Evolutionary conservation across 2,888 invertebrate genomes (phyloP), one percentile per base, ranked within the genome.

Genomic region (Metacarcinus magister): DNA sequence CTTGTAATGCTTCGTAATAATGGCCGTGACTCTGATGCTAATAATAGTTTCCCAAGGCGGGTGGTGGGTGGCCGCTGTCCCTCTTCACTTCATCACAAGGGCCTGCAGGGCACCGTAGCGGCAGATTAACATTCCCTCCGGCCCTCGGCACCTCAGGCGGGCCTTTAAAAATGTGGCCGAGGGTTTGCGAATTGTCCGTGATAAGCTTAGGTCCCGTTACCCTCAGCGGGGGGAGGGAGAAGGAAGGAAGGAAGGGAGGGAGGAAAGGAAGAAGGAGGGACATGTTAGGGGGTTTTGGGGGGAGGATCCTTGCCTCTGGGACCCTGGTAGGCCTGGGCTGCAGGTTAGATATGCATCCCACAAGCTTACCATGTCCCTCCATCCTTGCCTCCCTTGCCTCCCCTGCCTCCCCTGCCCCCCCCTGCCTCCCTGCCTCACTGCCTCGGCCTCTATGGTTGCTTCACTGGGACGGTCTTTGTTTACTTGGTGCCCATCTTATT

Each of bases 121-220:
- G 32, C 82, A 82, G 82, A 82, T 82, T 82, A 82, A 82, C 82
- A 82, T 82, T 82, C 82, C 82, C 82, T 82, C 82, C 32, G 82
- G 82, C 82, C 32, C 82, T 82, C 82, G 82, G 82, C 82, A 82
- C 82, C 82, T 82, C 82, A 23, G 82, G 82, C 82, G 82, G 82
- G 82, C 82, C 82, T 82, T 82, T 82, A 82, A 82, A 82, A 82
- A 82, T 82, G 82, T 82, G 82, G 82, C 82, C 82, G 82, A 82
- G 82, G 82, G 82, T 82, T 82, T 82, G 82, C 82, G 82, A 82
- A 82, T 82, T 82, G 82, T 82, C 82, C 82, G 82, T 82, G 82
- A 82, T 91, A 91, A 91, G 91, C 46, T n/a, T 91, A 13, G 5
- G 91, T 91, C 46, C 44, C 44, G 91, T 91, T 44, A 91, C 5